Conservation (phyloP, 1,140 invertebrate genomes). For the Ganaspis sp. region DNA sequence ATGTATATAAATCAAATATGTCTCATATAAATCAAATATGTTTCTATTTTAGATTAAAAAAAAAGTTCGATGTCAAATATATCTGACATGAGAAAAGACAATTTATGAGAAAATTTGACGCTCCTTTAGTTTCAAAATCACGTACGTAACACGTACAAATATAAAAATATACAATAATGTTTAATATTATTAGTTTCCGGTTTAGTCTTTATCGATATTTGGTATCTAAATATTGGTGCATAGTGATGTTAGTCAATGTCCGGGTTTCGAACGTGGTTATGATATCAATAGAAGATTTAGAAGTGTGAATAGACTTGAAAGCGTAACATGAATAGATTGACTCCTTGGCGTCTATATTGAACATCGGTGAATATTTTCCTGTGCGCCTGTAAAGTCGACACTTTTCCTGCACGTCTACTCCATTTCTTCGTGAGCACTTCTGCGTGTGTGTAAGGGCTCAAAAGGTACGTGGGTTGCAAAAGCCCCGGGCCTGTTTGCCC, state of each 20-base stretch:
- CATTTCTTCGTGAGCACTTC: too few relatives aligned
- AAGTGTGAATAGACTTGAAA: slow-evolving; percentile 51
- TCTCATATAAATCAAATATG: too few relatives aligned
- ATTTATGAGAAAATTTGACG: too few relatives aligned
- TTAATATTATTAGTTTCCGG: too few relatives aligned
- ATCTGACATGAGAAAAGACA: too few relatives aligned
- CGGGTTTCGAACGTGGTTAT: slow-evolving; percentile 52
- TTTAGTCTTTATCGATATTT: not conserved
- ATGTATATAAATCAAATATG: too few relatives aligned
- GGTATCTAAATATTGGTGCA: not conserved
- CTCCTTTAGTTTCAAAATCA: too few relatives aligned
- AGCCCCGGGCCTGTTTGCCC: slow-evolving; percentile 68
- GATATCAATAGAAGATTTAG: slow-evolving; percentile 50
- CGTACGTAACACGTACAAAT: too few relatives aligned
- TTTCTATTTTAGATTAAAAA: too few relatives aligned
- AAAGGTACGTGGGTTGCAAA: slow-evolving; percentile 63
- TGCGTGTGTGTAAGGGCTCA: not conserved
- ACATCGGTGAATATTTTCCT: not conserved
- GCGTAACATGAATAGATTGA: slow-evolving; percentile 54
- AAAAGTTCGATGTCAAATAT: too few relatives aligned
- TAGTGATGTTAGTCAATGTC: slow-evolving; percentile 29
- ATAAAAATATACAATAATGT: too few relatives aligned
- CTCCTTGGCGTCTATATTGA: not conserved
- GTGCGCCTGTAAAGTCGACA: not conserved
- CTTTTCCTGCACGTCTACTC: too few relatives aligned